Evolutionary conservation across 2,797 vertebrate genomes (phyloP), one percentile per base, ranked within the genome.

Genomic region (Emys orbicularis): DNA sequence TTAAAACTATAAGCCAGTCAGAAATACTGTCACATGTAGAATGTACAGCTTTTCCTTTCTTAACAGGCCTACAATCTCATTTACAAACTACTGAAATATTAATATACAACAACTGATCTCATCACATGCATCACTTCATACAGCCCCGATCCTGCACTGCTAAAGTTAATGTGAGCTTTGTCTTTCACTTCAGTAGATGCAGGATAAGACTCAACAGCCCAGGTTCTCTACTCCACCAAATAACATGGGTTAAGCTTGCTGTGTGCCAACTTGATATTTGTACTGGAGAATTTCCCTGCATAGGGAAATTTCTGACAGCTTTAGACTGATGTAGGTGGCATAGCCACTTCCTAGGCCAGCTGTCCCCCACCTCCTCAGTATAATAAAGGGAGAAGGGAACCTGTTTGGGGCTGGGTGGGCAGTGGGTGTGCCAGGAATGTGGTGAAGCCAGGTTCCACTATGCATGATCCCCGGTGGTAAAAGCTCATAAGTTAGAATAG

Each of bases 351-450:
- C 74, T 12, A 11, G 77, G 80, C 25, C 13, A 77, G 41, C 44
- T 49, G 1, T 65, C 21, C 37, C 3, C 88, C 49, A 74, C 12
- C 37, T 84, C 37, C 1, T 0, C 3, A 19, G 12, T 1, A 0
- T 50, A 21, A 93, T 37, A 86, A 77, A 84, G 80, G 25, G 27
- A 90, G 8, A 3, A 16, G 50, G n/a, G 50, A 86, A 5, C 15
- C 81, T 81, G 4, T 49, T 49, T 8, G 12, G 41, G 27, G 72
- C 23, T 76, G 6, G 41, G 25, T 76, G 72, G 68, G 21, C 37
- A 6, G n/a, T 19, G 37, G 12, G 7, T 44, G 13, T 13, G 12
- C 27, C 72, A 82, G 1, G 13, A 79, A 93, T 88, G 37, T 72
- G 21, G 8, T 72, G 47, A 49, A 31, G 12, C 27, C 41, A 76